These are phyloP conservation scores for Ctenoplectra terminalis DNA, from an alignment of 1,140 invertebrate genomes.

Conservation along the genomic window DNA sequence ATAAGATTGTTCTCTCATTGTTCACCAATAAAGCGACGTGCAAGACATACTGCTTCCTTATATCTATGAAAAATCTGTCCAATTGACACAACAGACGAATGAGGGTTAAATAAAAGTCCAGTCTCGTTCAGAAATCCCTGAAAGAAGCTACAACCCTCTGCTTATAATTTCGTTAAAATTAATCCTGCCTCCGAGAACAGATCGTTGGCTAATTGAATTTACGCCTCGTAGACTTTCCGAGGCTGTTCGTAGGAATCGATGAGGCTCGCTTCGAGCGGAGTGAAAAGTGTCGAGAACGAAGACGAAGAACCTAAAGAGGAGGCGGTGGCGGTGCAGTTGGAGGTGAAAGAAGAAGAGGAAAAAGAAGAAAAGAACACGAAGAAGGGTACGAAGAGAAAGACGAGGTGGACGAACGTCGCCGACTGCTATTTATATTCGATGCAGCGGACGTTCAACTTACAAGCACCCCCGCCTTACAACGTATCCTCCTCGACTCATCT, in stretches of 20 bases:
- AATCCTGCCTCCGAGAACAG: neutral
- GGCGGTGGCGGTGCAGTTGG: no score
- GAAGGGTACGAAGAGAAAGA: constrained; percentile 59
- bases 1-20: no score
- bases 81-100: no score
- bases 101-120: neutral
- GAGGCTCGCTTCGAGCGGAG: constrained; percentile 37
- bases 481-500: constrained; percentile 48
- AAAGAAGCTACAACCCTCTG: no score
- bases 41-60: no score
- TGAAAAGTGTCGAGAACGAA: constrained; percentile 46
- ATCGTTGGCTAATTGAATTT: constrained; percentile 34
- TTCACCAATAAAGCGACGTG: no score
- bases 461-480: constrained; percentile 71
- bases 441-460: constrained; percentile 76
- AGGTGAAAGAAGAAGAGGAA: neutral
- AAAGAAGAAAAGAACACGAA: constrained; percentile 50
- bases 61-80: no score
- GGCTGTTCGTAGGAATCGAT: constrained; percentile 35
- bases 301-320: constrained; percentile 24
- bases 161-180: constrained; percentile 27
- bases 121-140: neutral
- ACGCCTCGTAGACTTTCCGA: constrained; percentile 13
- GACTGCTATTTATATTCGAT: constrained; percentile 77
- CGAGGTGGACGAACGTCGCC: constrained; percentile 72